Evolutionary conservation across 2,797 vertebrate species (phyloP).

Genomic region (Sebastes umbrosus): DNA sequence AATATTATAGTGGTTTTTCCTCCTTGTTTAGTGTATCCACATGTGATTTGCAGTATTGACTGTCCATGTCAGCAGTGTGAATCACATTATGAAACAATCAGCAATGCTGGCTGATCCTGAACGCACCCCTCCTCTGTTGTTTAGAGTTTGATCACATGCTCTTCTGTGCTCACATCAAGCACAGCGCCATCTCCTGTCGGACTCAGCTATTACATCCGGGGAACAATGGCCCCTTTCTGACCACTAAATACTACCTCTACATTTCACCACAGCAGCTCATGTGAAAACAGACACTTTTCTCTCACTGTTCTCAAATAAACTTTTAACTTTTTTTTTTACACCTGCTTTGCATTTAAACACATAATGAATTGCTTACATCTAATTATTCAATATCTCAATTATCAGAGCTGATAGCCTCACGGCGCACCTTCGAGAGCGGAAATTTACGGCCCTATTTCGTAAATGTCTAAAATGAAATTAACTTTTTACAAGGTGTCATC

Average conservation of each 20-base stretch:
- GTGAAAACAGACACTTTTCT: conserved; percentile 21
- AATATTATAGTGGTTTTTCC: background rate
- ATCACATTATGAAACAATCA: conserved; percentile 38
- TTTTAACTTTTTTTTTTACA: background rate
- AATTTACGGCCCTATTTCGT: conserved; percentile 77
- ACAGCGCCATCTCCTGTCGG: conserved; percentile 79
- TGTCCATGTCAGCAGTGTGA: conserved; percentile 28
- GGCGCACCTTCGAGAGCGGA: conserved; percentile 56
- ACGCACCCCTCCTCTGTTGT: conserved; percentile 28
- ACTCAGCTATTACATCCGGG: conserved; percentile 32
- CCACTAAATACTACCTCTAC: background rate
- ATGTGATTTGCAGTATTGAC: background rate
- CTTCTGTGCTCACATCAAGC: conserved; percentile 47
- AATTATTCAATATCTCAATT: conserved; percentile 77
- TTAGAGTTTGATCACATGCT: conserved; percentile 40
- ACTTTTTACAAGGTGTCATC: conserved; percentile 82
- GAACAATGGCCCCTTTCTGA: conserved; percentile 22
- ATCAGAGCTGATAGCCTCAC: conserved; percentile 62
- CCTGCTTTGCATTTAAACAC: conserved; percentile 57
- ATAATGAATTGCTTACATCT: conserved; percentile 69
- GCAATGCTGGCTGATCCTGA: conserved; percentile 45
- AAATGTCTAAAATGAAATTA: conserved; percentile 82
- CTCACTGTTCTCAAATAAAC: conserved; percentile 19
- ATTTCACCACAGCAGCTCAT: background rate
- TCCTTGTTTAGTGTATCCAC: background rate